A percentile compares a stretch with the other conserved stretches of the same genome.
Evolutionary conservation across 2,888 invertebrate genomes (phyloP).

Genomic region (Nemurella pictetii): DNA sequence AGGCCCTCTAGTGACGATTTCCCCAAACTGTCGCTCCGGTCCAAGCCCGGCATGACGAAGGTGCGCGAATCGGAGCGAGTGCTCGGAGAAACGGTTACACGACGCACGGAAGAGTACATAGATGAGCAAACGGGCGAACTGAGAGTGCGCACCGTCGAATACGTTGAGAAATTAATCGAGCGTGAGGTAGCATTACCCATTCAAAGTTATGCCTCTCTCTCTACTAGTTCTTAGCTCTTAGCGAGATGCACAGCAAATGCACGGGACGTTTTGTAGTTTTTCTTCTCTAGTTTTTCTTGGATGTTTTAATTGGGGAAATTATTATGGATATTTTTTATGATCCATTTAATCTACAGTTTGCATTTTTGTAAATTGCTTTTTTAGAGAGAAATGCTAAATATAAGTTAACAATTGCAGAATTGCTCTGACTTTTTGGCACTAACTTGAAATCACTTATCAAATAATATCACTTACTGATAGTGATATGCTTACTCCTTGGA

Average conservation of each 20-base stretch:
- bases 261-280: slow-evolving; percentile 8
- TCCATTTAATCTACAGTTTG: neutral
- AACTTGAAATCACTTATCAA: neutral
- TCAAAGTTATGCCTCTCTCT: neutral
- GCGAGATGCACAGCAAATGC: slow-evolving; percentile 2
- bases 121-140: slow-evolving; percentile 84
- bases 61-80: slow-evolving; percentile 89
- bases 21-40: slow-evolving; percentile 86
- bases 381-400: neutral
- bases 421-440: slow-evolving; percentile 20
- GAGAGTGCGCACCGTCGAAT: slow-evolving; percentile 88
- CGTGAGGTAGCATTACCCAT: slow-evolving; percentile 73
- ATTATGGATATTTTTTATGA: too few relatives aligned
- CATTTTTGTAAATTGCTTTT: neutral
- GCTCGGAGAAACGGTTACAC: slow-evolving; percentile 83
- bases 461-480: neutral
- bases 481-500: neutral
- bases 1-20: slow-evolving; percentile 68
- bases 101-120: slow-evolving; percentile 84
- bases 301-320: neutral
- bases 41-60: slow-evolving; percentile 80
- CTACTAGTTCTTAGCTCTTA: neutral
- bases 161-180: slow-evolving; percentile 93
- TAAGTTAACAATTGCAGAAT: neutral
- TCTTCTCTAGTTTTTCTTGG: neutral